Evolutionary conservation across 2,113 vertebrate genomes (phyloP).

Genomic region (Ictidomys tridecemlineatus): DNA sequence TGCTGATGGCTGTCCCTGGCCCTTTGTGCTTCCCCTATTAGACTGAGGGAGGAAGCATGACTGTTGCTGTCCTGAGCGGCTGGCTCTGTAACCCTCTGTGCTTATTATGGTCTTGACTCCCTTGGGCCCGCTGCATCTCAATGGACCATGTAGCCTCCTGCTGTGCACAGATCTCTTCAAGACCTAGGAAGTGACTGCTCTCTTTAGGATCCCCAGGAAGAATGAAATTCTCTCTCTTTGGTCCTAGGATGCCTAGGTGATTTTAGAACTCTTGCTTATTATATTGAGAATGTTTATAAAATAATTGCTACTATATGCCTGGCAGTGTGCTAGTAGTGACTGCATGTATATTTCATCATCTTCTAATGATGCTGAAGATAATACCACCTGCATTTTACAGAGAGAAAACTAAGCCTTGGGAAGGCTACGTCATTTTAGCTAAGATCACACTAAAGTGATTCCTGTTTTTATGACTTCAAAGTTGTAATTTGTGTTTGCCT

Average conservation of each 20-base stretch:
- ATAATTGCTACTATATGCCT: neutral
- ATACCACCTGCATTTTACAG: constrained; percentile 46
- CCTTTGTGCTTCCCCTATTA: neutral
- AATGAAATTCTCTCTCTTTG: neutral
- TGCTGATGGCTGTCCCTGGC: neutral
- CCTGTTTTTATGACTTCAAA: neutral
- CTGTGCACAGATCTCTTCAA: neutral
- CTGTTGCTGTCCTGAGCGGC: neutral
- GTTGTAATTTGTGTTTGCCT: neutral
- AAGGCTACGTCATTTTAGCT: neutral
- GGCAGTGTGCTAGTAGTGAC: neutral
- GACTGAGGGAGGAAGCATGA: neutral
- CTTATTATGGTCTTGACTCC: neutral
- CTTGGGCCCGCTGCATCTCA: neutral
- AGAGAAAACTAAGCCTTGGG: constrained; percentile 1
- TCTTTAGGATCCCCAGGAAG: neutral
- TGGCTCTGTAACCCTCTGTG: neutral
- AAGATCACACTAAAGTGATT: neutral
- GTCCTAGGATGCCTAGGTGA: neutral
- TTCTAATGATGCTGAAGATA: neutral
- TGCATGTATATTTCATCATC: neutral
- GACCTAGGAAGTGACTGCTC: neutral
- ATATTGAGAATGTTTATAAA: neutral
- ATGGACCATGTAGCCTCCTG: fast-evolving
- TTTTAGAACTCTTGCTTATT: neutral